These are phyloP conservation scores for Globia sparganii DNA, from an alignment of 2,888 invertebrate species.

Conservation along the genomic window DNA sequence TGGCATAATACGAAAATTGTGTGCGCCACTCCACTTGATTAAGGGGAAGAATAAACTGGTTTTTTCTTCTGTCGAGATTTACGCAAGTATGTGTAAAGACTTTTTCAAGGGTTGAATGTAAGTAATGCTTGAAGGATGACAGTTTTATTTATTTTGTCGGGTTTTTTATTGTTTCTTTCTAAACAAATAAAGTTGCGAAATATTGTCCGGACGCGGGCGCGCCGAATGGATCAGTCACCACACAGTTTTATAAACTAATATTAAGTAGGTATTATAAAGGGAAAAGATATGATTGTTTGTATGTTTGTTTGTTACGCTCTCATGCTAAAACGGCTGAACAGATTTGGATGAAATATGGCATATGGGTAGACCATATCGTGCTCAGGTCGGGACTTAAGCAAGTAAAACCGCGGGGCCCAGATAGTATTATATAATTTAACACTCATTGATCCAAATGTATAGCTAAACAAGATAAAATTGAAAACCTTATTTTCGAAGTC, in stretches of 20 bases:
- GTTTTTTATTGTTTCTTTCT: slow-evolving; percentile 14
- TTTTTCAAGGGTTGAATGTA: slow-evolving; percentile 25
- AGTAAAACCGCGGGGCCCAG: neutral
- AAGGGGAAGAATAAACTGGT: slow-evolving; percentile 29
- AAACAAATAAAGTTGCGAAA: neutral
- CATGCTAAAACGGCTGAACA: too few relatives aligned
- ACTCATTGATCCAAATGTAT: neutral
- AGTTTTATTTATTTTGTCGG: slow-evolving; percentile 35
- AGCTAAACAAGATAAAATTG: neutral
- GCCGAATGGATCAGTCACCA: neutral
- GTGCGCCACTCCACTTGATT: slow-evolving; percentile 64
- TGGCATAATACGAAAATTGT: slow-evolving; percentile 47
- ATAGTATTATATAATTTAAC: neutral
- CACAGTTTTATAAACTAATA: neutral
- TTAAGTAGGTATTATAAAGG: neutral
- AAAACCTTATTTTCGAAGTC: neutral
- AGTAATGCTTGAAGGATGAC: slow-evolving; percentile 26
- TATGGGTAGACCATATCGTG: neutral
- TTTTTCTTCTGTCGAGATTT: slow-evolving; percentile 45
- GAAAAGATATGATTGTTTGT: neutral
- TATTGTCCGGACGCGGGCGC: neutral
- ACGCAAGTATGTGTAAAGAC: slow-evolving; percentile 24
- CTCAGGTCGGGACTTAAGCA: neutral
- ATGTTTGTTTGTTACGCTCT: too few relatives aligned
- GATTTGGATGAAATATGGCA: too few relatives aligned